Evolutionary conservation across 2,113 vertebrate genomes (phyloP).

Genomic region (Nerophis ophidion): DNA sequence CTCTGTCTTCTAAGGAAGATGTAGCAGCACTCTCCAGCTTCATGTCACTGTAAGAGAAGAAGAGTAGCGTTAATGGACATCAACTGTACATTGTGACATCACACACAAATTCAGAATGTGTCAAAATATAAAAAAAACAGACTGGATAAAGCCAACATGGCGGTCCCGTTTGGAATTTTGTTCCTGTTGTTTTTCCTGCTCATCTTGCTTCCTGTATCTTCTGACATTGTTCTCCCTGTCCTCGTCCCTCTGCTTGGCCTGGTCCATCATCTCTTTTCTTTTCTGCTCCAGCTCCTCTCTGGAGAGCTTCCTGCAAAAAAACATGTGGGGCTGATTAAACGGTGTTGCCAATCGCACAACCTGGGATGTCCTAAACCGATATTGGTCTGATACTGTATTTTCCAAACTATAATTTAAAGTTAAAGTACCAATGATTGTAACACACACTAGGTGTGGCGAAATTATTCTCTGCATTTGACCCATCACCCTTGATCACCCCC

Average conservation of each 20-base stretch:
- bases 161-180: conserved; percentile 52
- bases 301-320: conserved; percentile 75
- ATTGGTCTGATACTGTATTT: no score
- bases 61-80: conserved; percentile 8
- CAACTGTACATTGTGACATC: background rate
- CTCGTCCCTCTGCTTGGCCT: conserved; percentile 85
- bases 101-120: background rate
- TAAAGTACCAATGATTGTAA: no score
- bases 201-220: conserved; percentile 80
- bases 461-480: no score
- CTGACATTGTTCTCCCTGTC: conserved; percentile 79
- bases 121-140: conserved; percentile 48
- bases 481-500: no score
- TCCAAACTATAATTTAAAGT: no score
- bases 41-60: conserved; percentile 72
- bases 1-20: conserved; percentile 86
- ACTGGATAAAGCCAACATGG: conserved; percentile 88
- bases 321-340: background rate
- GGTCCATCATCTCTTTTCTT: conserved; percentile 87
- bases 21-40: conserved; percentile 87
- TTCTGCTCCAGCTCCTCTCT: conserved; percentile 82
- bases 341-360: background rate
- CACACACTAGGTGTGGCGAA: no score
- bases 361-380: no score
- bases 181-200: conserved; percentile 74